phyloP scores from a whole-genome alignment of 2,888 invertebrate species.

The Spicauda simplicius region DNA sequence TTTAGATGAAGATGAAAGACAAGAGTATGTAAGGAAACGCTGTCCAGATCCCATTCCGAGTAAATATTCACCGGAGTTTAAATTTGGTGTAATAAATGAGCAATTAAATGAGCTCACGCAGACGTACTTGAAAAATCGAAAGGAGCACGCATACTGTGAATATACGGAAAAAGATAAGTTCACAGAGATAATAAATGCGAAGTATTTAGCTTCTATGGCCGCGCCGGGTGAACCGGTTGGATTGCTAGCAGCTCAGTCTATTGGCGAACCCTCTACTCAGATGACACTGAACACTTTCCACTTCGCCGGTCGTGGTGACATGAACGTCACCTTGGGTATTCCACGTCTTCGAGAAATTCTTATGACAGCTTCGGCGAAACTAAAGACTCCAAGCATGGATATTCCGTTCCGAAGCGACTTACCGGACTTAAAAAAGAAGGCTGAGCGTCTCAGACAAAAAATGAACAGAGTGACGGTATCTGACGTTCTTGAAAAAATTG shows the following conservation, averaged over 20 bases:
- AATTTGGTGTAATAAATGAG: conserved; percentile 94
- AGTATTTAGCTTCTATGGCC: conserved; percentile 90
- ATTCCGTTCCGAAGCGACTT: conserved; percentile 89
- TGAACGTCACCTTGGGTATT: conserved; percentile 99
- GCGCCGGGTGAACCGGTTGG: conserved; percentile 98
- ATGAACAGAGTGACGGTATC: conserved; percentile 92
- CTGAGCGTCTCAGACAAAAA: conserved; percentile 88
- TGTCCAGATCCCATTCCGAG: conserved; percentile 92
- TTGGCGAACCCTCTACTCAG: conserved; percentile 99
- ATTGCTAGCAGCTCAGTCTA: conserved; percentile 97
- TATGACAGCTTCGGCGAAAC: conserved; percentile 96
- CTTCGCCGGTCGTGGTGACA: conserved; percentile 99
- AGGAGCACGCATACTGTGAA: conserved; percentile 56
- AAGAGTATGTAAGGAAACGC: conserved; percentile 78
- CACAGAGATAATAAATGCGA: conserved; percentile 89
- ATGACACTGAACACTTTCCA: conserved; percentile 99
- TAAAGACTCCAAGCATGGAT: conserved; percentile 98
- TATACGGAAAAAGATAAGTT: conserved; percentile 81
- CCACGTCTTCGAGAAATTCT: conserved; percentile 98
- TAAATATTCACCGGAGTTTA: conserved; percentile 88
- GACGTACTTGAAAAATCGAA: conserved; percentile 81
- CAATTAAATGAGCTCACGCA: conserved; percentile 88
- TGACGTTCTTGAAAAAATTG: conserved; percentile 90
- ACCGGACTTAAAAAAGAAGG: conserved; percentile 77
- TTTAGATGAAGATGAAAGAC: conserved; percentile 84